Evolutionary conservation across 2,113 vertebrate genomes (phyloP), one percentile per base, ranked within the genome.

Genomic region (Salvelinus alpinus): DNA sequence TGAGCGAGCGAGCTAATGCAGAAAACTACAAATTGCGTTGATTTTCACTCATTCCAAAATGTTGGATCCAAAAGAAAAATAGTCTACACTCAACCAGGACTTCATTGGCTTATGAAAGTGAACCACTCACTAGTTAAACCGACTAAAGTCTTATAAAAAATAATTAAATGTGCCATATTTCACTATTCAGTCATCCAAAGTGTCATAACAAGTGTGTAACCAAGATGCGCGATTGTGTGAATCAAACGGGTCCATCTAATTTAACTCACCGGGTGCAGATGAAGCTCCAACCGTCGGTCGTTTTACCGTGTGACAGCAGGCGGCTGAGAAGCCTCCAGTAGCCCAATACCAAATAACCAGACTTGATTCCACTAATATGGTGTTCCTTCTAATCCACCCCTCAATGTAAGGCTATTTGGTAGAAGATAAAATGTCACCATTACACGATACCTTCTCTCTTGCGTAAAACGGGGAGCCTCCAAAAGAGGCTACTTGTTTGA

Each of bases 221-320:
- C 18, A 34, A 68, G 20, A 68, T 22, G 66, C 31, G 18, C 18
- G n/a, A 4, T 44, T 38, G 9, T 34, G 27, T 68, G 2, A n/a
- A n/a, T 18, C 16, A 68, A 14, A 14, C 29, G 8, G 65, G 18
- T 8, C 13, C 6, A 3, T 29, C 13, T 44, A 44, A 68, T 34
- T 20, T 44, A 27, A 54, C 66, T 68, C 20, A 68, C 66, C 66
- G 18, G 66, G 66, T 12, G 66, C 31, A 68, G 66, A 44, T 68
- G 22, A 62, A 18, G 31, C 9, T 7, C 29, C 31, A 44, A 67
- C 18, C 65, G 65, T n/a, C 34, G 65, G 38, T 68, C 66, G 12
- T 68, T 31, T 68, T 68, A 68, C 8, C 31, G 31, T 0, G 31
- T 22, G 51, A 54, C 51, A 68, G 29, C 66, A 38, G 64, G 64